Base-by-base conservation (phyloP, 2,113 vertebrate genomes). In the Nothobranchius kuhntae region DNA sequence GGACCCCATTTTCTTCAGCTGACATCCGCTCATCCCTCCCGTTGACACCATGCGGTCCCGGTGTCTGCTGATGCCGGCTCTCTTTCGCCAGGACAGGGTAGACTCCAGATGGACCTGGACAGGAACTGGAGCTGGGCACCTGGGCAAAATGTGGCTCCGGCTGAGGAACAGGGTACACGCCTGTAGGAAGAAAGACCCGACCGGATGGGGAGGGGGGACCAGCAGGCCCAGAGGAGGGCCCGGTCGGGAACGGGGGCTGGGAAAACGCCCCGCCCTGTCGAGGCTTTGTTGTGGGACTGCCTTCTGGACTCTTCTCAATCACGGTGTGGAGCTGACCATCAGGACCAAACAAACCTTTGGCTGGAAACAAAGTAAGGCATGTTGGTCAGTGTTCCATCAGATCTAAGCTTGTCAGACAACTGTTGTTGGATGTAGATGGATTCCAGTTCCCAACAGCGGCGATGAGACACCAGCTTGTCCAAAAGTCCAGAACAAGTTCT, bases 221-320 rank as follows among this genome's bases (percentile, higher is more conserved):
- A 10, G 71, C 13, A 30, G 63, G 46, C 10, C 94, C 92, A 2
- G 93, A 78, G 38, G 89, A 74, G 9, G 60, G 55, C 46, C 56
- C 73, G 0, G 81, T 51, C 8, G 78, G 61, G 3, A 69, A 92
- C 3, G 91, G 80, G 13, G 90, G 71, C 75, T 92, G 93, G 7
- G 90, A 65, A 9, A 93, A 93, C 42, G 80, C 77, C 46, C 78
- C 85, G 0, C 71, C 87, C 65, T 96, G 95, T 58, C 94, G 94
- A 54, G 96, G 94, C 82, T 92, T 96, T 76, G 83, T 84, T 1
- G 91, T 93, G 40, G 97, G 97, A 79, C 98, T 99, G 84, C 90
- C 95, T 78, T 99, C 98, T 0, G 98, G 97, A 80, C 97, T 99
- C 86, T 95, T 97, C 88, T 99, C 97, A 38, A 94, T 83, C 63